Evolutionary conservation across 2,888 invertebrate genomes (phyloP), one percentile per base, ranked within the genome.

Genomic region (Linnaemya tessellans): DNA sequence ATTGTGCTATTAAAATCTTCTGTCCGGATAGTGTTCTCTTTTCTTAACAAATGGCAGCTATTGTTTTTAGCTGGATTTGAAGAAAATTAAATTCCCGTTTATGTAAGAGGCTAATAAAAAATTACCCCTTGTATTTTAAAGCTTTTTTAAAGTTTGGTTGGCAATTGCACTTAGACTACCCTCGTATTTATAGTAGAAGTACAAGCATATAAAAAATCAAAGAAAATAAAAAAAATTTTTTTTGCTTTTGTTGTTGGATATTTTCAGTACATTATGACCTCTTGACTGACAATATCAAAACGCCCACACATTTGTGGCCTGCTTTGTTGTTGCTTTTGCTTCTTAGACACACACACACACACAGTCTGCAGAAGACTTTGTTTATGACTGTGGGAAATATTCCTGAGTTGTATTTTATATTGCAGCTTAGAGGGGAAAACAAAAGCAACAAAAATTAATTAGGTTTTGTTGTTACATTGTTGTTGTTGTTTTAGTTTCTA

Each of bases 231-330:
- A n/a, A n/a, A n/a, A 64, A 56, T 75, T 80, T 41, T 58, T 49
- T 1, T 22, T 49, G 15, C 15, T 68, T 2, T 64, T 58, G 49
- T 73, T 73, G 65, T 56, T 46, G 41, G 58, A 30, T 46, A 58
- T 78, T 74, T 84, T 70, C 75, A 54, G 70, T 75, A 80, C 60
- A 77, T 84, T 84, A 89, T 90, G 90, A 90, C 90, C 90, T 90
- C 90, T 90, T 90, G 90, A 90, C 90, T 90, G 90, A 90, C 90
- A 90, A 90, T 90, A 90, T 90, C 90, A 89, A 90, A 89, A 90
- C 90, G 90, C 90, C 90, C 90, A 90, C 90, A 90, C 90, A 88
- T 90, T 88, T 90, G 87, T 71, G 70, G 83, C 62, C 78, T 51
- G 60, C 25, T 58, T 56, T 43, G 38, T 22, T 46, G 73, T 60